Conservation (phyloP, 1,140 invertebrate species). For the Drosophila biarmipes region DNA sequence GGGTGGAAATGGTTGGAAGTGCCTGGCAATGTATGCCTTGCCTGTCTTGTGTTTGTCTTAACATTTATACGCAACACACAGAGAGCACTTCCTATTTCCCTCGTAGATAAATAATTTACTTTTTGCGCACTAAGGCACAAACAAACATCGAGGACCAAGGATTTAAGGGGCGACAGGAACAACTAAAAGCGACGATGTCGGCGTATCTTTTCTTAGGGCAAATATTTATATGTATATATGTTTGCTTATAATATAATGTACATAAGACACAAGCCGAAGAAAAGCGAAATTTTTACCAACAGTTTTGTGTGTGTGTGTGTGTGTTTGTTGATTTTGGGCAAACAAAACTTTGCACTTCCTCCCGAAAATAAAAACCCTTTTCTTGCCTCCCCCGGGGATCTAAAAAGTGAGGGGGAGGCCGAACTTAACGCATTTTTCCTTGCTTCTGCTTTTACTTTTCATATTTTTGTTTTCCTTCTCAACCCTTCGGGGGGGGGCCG, state of each 20-base stretch:
- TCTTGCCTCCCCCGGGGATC: constrained; percentile 21
- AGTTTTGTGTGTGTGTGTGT: constrained; percentile 67
- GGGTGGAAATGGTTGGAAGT: not conserved
- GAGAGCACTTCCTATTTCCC: constrained; percentile 63
- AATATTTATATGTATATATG: constrained; percentile 76
- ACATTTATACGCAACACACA: constrained; percentile 60
- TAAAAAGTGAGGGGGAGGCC: constrained; percentile 1
- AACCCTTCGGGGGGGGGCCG: constrained; percentile 11
- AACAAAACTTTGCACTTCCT: constrained; percentile 73
- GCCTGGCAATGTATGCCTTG: constrained; percentile 31
- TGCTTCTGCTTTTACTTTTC: constrained; percentile 65
- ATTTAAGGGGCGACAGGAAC: not conserved
- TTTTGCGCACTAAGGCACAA: constrained; percentile 79
- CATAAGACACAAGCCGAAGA: constrained; percentile 24
- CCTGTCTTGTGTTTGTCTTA: constrained; percentile 76
- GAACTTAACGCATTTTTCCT: constrained; percentile 61
- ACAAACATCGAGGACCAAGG: constrained; percentile 52
- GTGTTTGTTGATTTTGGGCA: constrained; percentile 75
- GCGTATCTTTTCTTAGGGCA: constrained; percentile 69
- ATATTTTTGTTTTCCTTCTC: constrained; percentile 41
- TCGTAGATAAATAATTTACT: constrained; percentile 83
- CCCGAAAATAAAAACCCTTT: constrained; percentile 53
- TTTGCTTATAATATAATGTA: constrained; percentile 76
- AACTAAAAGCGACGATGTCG: constrained; percentile 65
- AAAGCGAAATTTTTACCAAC: constrained; percentile 44